Conservation (phyloP, 2,797 vertebrate genomes). For the Lateolabrax maculatus region DNA sequence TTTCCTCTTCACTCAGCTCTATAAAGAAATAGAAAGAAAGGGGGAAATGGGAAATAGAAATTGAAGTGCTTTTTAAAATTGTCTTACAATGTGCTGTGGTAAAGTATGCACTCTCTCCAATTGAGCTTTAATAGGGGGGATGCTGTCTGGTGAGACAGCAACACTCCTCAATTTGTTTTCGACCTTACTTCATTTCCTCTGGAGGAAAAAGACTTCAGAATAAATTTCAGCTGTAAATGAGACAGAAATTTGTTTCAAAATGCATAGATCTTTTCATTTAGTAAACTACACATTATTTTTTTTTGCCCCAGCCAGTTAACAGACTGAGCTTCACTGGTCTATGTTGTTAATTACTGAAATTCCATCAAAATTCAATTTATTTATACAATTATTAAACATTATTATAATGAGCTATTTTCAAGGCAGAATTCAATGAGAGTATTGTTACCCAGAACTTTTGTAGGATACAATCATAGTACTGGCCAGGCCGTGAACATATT, state of each 20-base stretch:
- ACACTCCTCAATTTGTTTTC: conserved; percentile 22
- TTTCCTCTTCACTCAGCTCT: conserved; percentile 13
- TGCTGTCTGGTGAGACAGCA: conserved; percentile 17
- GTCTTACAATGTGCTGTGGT: conserved; percentile 9
- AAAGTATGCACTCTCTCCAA: conserved; percentile 2
- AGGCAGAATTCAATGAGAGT: neutral
- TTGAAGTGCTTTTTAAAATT: conserved; percentile 34
- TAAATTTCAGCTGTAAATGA: conserved; percentile 21
- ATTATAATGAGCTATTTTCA: neutral
- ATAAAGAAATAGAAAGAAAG: neutral
- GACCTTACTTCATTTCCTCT: conserved; percentile 15
- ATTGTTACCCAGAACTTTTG: neutral
- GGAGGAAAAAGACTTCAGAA: neutral
- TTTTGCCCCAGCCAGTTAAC: neutral
- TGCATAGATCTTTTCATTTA: neutral
- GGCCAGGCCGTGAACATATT: neutral
- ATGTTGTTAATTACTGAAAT: neutral
- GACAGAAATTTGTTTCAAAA: neutral
- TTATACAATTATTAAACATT: no score
- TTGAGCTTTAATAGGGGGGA: conserved; percentile 30
- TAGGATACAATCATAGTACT: neutral
- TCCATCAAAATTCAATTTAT: neutral
- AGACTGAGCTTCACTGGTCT: neutral
- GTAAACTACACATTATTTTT: neutral
- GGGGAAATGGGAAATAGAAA: conserved; percentile 16